Evolutionary conservation across 1,140 invertebrate genomes (phyloP), one percentile per base, ranked within the genome.

Genomic region (Caenorhabditis brenneri): DNA sequence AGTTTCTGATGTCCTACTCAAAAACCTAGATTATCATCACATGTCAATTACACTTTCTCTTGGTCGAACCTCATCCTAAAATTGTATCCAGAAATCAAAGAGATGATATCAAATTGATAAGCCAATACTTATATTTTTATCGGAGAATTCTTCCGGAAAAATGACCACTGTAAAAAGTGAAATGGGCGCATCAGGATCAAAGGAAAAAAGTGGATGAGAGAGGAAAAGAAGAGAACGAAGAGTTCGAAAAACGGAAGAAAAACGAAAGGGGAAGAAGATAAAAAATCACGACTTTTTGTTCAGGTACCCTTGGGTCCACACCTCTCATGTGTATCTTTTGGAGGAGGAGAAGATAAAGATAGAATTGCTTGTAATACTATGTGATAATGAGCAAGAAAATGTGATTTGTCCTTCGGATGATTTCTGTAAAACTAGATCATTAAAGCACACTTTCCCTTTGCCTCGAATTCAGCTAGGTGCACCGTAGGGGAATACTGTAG

Each of bases 101-200:
- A 55, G 27, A n/a, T 5, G 53, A 55, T 55, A 55, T 55, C 53
- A 27, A 55, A 10, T 10, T 55, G 53, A 55, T 55, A 55, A 22
- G 19, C n/a, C 12, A 1, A 55, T 55, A 55, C n/a, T n/a, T 24
- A 19, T 22, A 10, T 22, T 24, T 12, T 27, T 2, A 24, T 55
- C 53, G 22, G 6, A 1, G n/a, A 27, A 27, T 24, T 49, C 22
- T 29, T 19, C 29, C 42, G 19, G 22, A 49, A 15, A 49, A 79
- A 27, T 79, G 58, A 65, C 58, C 65, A 74, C 65, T 74, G 58
- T 65, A 74, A 74, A 74, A 74, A 74, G 65, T 74, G 65, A 10
- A n/a, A 42, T 74, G 22, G 27, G 36, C 36, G 36, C 55, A 58
- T 42, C 36, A 74, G 22, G 65, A 74, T 74, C 36, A 74, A 74